phyloP scores from a whole-genome alignment of 2,113 vertebrate genomes.

The Nannospalax galili region DNA sequence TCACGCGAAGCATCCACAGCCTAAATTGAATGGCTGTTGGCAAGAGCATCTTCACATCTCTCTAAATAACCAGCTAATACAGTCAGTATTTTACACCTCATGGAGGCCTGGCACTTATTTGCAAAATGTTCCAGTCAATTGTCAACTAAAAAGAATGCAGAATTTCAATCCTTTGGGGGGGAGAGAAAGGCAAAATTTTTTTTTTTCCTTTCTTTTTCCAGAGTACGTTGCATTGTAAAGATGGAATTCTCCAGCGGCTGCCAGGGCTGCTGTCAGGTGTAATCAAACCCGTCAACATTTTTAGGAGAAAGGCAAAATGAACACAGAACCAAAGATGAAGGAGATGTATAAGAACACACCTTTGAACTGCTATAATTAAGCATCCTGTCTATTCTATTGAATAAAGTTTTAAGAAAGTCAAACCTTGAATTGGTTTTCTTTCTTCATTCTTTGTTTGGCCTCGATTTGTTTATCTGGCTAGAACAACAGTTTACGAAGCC shows the following conservation, averaged over 20 bases:
- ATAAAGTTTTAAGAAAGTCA: slow-evolving; percentile 48
- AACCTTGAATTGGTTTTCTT: slow-evolving; percentile 25
- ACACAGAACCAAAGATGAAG: slow-evolving; percentile 59
- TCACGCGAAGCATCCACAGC: slow-evolving; percentile 64
- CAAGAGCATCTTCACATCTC: slow-evolving; percentile 71
- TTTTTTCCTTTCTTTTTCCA: slow-evolving; percentile 31
- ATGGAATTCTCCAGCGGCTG: slow-evolving; percentile 59
- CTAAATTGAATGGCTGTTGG: slow-evolving; percentile 78
- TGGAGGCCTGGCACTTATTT: slow-evolving; percentile 75
- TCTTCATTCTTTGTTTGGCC: not conserved
- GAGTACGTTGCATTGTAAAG: slow-evolving; percentile 61
- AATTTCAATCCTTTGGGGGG: slow-evolving; percentile 69
- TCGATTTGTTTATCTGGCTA: slow-evolving; percentile 23
- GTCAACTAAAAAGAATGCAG: slow-evolving; percentile 75
- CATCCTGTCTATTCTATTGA: slow-evolving; percentile 52
- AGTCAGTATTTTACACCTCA: slow-evolving; percentile 74
- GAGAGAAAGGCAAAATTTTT: slow-evolving; percentile 33
- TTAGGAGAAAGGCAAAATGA: slow-evolving; percentile 58
- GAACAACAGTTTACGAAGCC: slow-evolving; percentile 5
- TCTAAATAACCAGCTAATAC: slow-evolving; percentile 79
- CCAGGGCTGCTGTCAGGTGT: slow-evolving; percentile 65
- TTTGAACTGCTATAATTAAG: slow-evolving; percentile 57
- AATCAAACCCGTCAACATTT: slow-evolving; percentile 70
- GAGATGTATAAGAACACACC: not conserved
- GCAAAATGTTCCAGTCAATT: slow-evolving; percentile 73